A percentile compares a stretch with the other conserved stretches of the same genome.
phyloP scores from a whole-genome alignment of 2,797 vertebrate species.

The Semaprochilodus insignis region DNA sequence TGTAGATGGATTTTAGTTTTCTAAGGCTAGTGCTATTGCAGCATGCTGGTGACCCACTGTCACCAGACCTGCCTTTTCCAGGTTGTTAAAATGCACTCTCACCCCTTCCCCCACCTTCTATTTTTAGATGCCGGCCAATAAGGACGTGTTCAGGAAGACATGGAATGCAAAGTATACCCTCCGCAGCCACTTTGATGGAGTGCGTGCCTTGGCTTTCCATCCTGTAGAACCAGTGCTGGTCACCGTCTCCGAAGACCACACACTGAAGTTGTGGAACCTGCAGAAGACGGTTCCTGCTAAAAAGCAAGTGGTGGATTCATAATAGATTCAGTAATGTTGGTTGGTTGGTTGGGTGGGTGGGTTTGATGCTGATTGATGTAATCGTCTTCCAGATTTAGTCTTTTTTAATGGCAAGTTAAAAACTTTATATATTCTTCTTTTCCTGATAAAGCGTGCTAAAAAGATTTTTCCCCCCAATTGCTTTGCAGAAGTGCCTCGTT shows the following conservation, averaged over 20 bases:
- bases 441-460: background rate
- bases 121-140: constrained; percentile 91
- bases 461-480: constrained; percentile 3
- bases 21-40: background rate
- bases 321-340: background rate
- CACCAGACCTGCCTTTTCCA: constrained; percentile 28
- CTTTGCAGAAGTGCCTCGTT: constrained; percentile 96
- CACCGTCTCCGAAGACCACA: constrained; percentile 98
- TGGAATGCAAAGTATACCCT: constrained; percentile 98
- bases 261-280: constrained; percentile 98
- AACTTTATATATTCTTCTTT: background rate
- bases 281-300: constrained; percentile 99
- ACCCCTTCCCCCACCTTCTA: constrained; percentile 37
- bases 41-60: background rate
- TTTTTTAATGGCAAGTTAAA: background rate
- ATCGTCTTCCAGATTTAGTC: background rate
- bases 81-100: constrained; percentile 33
- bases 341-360: no score
- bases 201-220: constrained; percentile 95
- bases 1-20: background rate
- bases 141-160: constrained; percentile 98
- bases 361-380: background rate
- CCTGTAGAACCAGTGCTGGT: constrained; percentile 97
- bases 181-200: constrained; percentile 97
- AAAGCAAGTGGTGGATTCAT: constrained; percentile 82